Percentiles rank a stretch among this genome's conserved stretches.
Evolutionary conservation across 2,888 invertebrate genomes (phyloP).

Genomic region (Ischnura elegans): DNA sequence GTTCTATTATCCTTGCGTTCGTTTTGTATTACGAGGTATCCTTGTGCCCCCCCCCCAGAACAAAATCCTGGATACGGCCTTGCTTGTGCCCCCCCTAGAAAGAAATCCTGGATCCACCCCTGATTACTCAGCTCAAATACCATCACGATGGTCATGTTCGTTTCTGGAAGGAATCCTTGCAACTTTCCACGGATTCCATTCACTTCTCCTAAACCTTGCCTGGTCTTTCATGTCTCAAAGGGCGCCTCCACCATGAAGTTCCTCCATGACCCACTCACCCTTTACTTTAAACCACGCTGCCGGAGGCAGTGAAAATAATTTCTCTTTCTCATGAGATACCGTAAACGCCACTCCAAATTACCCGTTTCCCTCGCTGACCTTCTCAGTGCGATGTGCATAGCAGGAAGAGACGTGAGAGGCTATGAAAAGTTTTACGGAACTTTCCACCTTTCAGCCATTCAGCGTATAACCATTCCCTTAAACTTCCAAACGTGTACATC

Average conservation of each 20-base stretch:
- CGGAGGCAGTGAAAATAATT: conserved; percentile 3
- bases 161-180: not conserved
- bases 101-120: too few relatives aligned
- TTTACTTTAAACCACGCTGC: not conserved
- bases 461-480: not conserved
- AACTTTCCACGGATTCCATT: not conserved
- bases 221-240: not conserved
- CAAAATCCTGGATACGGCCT: too few relatives aligned
- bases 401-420: not conserved
- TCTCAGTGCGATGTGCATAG: not conserved
- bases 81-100: too few relatives aligned
- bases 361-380: not conserved
- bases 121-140: too few relatives aligned
- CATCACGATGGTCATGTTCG: not conserved
- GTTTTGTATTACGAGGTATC: too few relatives aligned
- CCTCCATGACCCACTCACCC: not conserved
- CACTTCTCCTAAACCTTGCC: not conserved
- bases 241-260: not conserved
- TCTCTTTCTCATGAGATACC: conserved; percentile 22
- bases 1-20: too few relatives aligned
- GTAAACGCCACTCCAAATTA: conserved; percentile 9
- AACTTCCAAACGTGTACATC: conserved; percentile 24
- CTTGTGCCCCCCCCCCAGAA: too few relatives aligned
- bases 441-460: not conserved
- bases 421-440: not conserved